phyloP scores from a whole-genome alignment of 2,888 invertebrate species.

The Gymnoscelis rufifasciata region DNA sequence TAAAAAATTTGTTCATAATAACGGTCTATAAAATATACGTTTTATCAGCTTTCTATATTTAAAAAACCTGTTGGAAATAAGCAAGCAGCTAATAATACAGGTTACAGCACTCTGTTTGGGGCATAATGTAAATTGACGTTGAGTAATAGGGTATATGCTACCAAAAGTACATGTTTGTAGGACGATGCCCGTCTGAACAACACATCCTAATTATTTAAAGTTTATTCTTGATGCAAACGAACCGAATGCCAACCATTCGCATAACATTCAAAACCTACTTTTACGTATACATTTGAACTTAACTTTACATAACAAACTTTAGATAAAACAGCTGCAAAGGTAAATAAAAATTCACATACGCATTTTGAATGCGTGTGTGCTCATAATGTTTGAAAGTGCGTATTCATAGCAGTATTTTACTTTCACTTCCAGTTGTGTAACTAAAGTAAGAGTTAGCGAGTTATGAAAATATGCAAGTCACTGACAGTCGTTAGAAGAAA shows the following conservation, averaged over 20 bases:
- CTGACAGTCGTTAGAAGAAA: neutral
- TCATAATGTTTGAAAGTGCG: slow-evolving; percentile 3
- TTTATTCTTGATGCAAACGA: slow-evolving; percentile 39
- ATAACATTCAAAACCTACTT: slow-evolving; percentile 8
- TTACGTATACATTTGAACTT: slow-evolving; percentile 1
- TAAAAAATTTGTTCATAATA: too few relatives aligned
- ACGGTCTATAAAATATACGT: too few relatives aligned
- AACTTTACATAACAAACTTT: slow-evolving; percentile 5
- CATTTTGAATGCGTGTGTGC: neutral
- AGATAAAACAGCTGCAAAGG: neutral
- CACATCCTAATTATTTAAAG: slow-evolving; percentile 39
- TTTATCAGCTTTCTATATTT: too few relatives aligned
- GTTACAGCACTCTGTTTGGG: too few relatives aligned
- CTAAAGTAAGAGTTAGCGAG: slow-evolving; percentile 4
- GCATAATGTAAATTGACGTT: too few relatives aligned
- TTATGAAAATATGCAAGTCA: slow-evolving; percentile 5
- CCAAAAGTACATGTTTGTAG: slow-evolving; percentile 30
- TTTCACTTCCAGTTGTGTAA: slow-evolving; percentile 14
- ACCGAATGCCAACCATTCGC: slow-evolving; percentile 25
- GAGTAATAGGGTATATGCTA: too few relatives aligned
- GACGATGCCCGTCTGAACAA: slow-evolving; percentile 31
- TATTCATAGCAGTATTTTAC: slow-evolving; percentile 7
- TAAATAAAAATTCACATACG: neutral
- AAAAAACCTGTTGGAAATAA: too few relatives aligned
- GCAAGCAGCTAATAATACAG: too few relatives aligned